phyloP scores from a whole-genome alignment of 2,113 vertebrate genomes.

The Barnardius zonarius region DNA sequence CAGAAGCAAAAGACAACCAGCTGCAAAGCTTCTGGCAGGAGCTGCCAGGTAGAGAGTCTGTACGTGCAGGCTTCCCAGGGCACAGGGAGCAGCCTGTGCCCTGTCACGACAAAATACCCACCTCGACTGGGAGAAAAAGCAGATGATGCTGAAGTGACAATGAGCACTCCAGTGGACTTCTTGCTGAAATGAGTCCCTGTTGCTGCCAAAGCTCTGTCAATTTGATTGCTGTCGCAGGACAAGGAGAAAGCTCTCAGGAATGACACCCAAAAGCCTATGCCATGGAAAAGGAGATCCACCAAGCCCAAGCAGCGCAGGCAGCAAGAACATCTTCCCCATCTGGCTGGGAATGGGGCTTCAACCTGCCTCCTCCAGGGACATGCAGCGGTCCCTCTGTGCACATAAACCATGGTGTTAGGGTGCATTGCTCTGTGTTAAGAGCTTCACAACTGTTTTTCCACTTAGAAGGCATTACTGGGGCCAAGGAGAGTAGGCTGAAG shows the following conservation, averaged over 20 bases:
- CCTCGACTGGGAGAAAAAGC: neutral
- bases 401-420: neutral
- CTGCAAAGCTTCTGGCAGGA: slow-evolving; percentile 13
- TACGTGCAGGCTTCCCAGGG: neutral
- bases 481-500: neutral
- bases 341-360: neutral
- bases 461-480: neutral
- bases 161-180: slow-evolving; percentile 22
- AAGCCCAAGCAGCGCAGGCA: neutral
- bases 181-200: slow-evolving; percentile 33
- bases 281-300: neutral
- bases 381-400: neutral
- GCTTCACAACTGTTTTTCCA: neutral
- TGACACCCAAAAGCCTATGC: neutral
- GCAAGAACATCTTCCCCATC: neutral
- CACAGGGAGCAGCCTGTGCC: neutral
- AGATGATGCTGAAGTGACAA: slow-evolving; percentile 41
- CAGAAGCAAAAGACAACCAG: neutral
- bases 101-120: slow-evolving; percentile 6
- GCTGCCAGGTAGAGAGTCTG: neutral
- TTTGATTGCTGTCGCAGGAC: neutral
- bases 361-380: neutral
- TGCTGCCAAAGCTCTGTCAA: slow-evolving; percentile 20
- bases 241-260: neutral
- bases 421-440: neutral